Percentiles rank a stretch among this genome's conserved stretches.
Conservation (phyloP, 2,797 vertebrate species). For the Gallinago stenura region DNA sequence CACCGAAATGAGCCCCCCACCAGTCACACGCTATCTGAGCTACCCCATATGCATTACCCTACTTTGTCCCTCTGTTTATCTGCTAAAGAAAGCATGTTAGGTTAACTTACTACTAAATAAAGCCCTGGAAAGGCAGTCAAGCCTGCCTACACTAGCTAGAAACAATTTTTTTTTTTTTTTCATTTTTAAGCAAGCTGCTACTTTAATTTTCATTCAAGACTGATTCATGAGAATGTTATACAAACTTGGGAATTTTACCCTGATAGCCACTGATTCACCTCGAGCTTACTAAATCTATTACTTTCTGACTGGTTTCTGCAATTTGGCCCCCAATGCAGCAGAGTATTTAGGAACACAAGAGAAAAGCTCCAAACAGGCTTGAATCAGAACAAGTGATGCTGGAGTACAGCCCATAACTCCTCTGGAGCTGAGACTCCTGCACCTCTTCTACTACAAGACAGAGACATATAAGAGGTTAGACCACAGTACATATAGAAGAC, state of each 20-base stretch:
- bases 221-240: not conserved
- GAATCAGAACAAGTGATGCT: not conserved
- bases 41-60: not conserved
- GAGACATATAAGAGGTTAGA: not conserved
- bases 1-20: not conserved
- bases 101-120: not conserved
- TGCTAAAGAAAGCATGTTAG: not conserved
- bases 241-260: not conserved
- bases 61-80: not conserved
- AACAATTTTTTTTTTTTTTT: not conserved
- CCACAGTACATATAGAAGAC: not conserved
- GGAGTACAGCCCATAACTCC: not conserved
- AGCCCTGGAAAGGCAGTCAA: not conserved
- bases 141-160: not conserved
- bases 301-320: not conserved
- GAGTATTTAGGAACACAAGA: not conserved
- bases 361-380: not conserved
- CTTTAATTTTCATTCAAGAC: not conserved
- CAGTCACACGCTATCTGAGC: not conserved
- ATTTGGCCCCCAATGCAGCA: not conserved
- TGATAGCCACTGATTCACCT: not conserved
- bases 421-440: not conserved
- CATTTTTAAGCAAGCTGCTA: not conserved
- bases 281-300: not conserved
- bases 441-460: not conserved